Evolutionary conservation across 2,888 invertebrate genomes (phyloP).

Genomic region (Margaritifera margaritifera): DNA sequence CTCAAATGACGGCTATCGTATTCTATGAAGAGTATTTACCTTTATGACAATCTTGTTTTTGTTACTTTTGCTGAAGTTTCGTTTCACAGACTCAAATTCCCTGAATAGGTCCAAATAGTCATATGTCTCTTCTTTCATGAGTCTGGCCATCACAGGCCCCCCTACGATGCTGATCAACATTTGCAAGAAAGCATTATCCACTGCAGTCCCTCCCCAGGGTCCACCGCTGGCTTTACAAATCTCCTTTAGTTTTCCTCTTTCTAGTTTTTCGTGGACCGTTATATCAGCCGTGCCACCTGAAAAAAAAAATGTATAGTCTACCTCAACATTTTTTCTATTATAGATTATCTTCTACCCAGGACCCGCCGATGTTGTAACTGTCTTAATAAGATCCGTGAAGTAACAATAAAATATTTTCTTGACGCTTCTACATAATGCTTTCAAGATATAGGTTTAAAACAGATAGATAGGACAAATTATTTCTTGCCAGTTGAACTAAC

Average conservation of each 20-base stretch:
- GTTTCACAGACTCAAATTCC: slow-evolving; percentile 17
- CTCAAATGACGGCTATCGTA: too few species aligned
- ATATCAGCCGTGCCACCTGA: slow-evolving; percentile 21
- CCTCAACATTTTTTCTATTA: too few species aligned
- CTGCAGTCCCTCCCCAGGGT: slow-evolving; percentile 20
- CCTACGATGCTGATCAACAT: slow-evolving; percentile 10
- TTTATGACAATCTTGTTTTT: too few species aligned
- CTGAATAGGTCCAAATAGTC: slow-evolving; percentile 19
- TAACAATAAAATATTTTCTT: too few species aligned
- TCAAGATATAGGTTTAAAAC: too few species aligned
- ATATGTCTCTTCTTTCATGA: slow-evolving; percentile 1
- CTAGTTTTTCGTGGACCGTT: slow-evolving; percentile 11
- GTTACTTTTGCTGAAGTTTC: background rate
- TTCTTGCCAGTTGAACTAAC: too few species aligned
- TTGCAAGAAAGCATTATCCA: slow-evolving; percentile 10
- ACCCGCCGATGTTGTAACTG: too few species aligned
- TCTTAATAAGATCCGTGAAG: too few species aligned
- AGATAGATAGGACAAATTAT: too few species aligned
- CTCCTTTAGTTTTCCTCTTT: slow-evolving; percentile 14
- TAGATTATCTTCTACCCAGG: too few species aligned
- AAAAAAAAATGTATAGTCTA: background rate
- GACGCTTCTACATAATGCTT: too few species aligned
- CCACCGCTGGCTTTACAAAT: slow-evolving; percentile 11
- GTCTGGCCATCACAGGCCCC: background rate
- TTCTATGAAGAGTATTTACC: too few species aligned